phyloP scores from a whole-genome alignment of 2,888 invertebrate species.

The Lysandra bellargus region DNA sequence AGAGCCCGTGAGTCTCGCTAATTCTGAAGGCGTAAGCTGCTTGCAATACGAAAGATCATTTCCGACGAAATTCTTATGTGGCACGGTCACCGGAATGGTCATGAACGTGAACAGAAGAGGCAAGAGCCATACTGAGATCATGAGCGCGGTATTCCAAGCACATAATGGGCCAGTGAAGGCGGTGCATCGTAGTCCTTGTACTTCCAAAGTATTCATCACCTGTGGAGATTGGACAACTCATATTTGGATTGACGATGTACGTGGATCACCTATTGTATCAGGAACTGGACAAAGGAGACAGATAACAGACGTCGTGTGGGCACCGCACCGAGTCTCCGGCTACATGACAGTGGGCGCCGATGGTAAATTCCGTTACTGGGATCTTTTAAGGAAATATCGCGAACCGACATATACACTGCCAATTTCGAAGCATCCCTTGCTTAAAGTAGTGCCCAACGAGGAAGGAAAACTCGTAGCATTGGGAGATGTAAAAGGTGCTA shows the following conservation, averaged over 20 bases:
- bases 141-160: constrained; percentile 80
- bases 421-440: constrained; percentile 74
- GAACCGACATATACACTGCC: constrained; percentile 84
- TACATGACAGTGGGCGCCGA: constrained; percentile 66
- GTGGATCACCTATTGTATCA: constrained; percentile 54
- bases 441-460: constrained; percentile 83
- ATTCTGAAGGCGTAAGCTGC: constrained; percentile 81
- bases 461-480: constrained; percentile 80
- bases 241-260: constrained; percentile 85
- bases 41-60: constrained; percentile 85
- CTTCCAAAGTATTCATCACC: constrained; percentile 83
- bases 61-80: constrained; percentile 77
- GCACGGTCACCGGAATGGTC: constrained; percentile 59
- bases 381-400: constrained; percentile 85
- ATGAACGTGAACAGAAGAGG: constrained; percentile 85
- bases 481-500: constrained; percentile 84
- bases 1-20: constrained; percentile 65
- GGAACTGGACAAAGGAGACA: constrained; percentile 50
- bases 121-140: constrained; percentile 80
- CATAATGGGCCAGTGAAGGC: constrained; percentile 80
- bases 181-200: constrained; percentile 82
- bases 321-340: constrained; percentile 61
- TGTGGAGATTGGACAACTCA: constrained; percentile 83
- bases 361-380: constrained; percentile 89
- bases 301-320: constrained; percentile 56